Percentiles rank a stretch among this genome's conserved stretches.
Evolutionary conservation across 2,797 vertebrate species (phyloP).

Genomic region (Carduelis carduelis): DNA sequence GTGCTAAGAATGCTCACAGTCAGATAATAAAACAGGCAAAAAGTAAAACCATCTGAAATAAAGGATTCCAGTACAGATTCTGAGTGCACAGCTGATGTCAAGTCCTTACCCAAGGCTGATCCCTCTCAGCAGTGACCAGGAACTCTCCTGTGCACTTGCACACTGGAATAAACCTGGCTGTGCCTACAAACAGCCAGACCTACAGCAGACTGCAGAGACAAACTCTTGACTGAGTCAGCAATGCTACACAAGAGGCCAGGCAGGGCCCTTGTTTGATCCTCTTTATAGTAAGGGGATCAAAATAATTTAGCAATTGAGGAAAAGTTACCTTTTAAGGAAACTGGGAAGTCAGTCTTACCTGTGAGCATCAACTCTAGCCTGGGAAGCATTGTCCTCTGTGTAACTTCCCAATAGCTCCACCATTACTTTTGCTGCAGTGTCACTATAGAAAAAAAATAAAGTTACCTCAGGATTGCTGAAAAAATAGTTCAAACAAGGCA

Average conservation of each 20-base stretch:
- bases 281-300: rapidly evolving
- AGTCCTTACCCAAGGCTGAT: not conserved
- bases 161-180: not conserved
- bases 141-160: not conserved
- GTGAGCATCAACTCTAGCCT: slow-evolving; percentile 96
- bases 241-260: not conserved
- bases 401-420: slow-evolving; percentile 97
- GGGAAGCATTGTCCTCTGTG: slow-evolving; percentile 98
- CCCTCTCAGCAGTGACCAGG: not conserved
- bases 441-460: slow-evolving; percentile 72
- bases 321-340: not conserved
- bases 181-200: not conserved
- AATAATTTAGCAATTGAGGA: not conserved
- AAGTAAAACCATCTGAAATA: not conserved
- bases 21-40: not conserved
- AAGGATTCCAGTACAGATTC: not conserved
- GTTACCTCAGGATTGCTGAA: slow-evolving; percentile 12
- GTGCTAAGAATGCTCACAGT: not conserved
- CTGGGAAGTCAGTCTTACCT: slow-evolving; percentile 75
- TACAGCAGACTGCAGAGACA: not conserved
- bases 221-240: not conserved
- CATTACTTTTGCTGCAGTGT: slow-evolving; percentile 96
- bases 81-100: not conserved
- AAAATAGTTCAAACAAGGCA: slow-evolving; percentile 10
- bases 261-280: not conserved